These are phyloP conservation scores for Scaeva pyrastri DNA, from an alignment of 2,888 invertebrate species.

Conservation along the genomic window DNA sequence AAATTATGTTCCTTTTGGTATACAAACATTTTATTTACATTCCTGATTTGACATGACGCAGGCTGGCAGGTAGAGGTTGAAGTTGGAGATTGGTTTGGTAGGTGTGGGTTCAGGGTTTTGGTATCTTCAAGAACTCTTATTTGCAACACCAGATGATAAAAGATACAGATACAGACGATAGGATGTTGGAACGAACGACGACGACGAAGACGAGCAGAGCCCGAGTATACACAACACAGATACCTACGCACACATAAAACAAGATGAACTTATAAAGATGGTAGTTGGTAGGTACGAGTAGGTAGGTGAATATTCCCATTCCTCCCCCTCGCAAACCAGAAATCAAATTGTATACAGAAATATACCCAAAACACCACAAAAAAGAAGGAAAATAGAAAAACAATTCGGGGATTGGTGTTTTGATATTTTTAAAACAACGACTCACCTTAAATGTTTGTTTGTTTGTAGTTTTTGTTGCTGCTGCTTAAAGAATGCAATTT, in stretches of 20 bases:
- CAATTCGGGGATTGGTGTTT: background rate
- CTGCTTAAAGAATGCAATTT: slow-evolving; percentile 38
- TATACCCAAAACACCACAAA: background rate
- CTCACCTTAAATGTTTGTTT: slow-evolving; percentile 66
- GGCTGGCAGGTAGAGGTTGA: background rate
- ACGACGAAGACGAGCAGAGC: too few relatives aligned
- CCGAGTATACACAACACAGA: background rate
- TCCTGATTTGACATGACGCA: slow-evolving; percentile 16
- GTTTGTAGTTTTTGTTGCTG: background rate
- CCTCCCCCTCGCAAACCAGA: slow-evolving; percentile 36
- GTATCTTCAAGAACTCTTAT: slow-evolving; percentile 18
- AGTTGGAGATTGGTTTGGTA: too few relatives aligned
- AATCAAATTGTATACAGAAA: slow-evolving; percentile 5
- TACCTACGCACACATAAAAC: background rate
- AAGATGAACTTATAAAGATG: slow-evolving; percentile 10
- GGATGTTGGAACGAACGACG: too few relatives aligned
- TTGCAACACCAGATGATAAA: slow-evolving; percentile 17
- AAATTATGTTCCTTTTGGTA: slow-evolving; percentile 7
- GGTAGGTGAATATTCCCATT: background rate
- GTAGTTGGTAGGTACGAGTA: too few relatives aligned
- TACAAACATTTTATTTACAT: slow-evolving; percentile 15
- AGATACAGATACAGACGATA: background rate
- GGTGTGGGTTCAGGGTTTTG: background rate
- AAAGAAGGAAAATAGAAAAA: slow-evolving; percentile 13
- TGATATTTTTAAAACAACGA: background rate